A percentile compares a stretch with the other conserved stretches of the same genome.
These are phyloP conservation scores for Zonitis immaculata DNA, from an alignment of 2,888 invertebrate genomes.

Conservation along the genomic window DNA sequence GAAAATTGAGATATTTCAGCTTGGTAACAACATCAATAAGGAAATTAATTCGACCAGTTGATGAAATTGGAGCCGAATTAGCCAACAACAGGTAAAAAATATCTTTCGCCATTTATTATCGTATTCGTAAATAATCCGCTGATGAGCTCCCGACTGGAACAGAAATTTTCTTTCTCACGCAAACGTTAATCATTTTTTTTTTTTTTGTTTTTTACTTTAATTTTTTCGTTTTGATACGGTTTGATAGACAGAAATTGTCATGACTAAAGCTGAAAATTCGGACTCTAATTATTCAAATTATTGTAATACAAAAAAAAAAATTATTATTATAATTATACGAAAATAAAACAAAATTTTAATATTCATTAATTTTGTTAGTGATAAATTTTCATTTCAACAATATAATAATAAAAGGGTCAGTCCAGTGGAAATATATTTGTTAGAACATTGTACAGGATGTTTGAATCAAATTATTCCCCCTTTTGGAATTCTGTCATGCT, in stretches of 20 bases:
- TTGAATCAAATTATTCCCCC: slow-evolving; percentile 15
- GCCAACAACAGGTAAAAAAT: slow-evolving; percentile 2
- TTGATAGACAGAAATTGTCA: neutral
- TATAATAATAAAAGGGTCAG: slow-evolving; percentile 13
- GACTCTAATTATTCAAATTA: neutral
- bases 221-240: neutral
- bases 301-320: no score
- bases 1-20: neutral
- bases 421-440: slow-evolving; percentile 14
- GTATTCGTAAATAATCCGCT: slow-evolving; percentile 10
- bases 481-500: slow-evolving; percentile 16
- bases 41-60: slow-evolving; percentile 5
- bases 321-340: neutral
- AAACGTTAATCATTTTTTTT: slow-evolving; percentile 6
- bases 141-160: slow-evolving; percentile 12
- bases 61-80: slow-evolving; percentile 5
- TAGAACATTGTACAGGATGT: slow-evolving; percentile 9
- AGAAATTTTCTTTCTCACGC: slow-evolving; percentile 20
- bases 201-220: neutral
- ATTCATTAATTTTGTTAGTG: slow-evolving; percentile 10
- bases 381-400: slow-evolving; percentile 6
- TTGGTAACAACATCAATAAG: neutral
- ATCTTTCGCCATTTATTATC: slow-evolving; percentile 2
- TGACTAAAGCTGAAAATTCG: neutral
- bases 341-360: slow-evolving; percentile 6